phyloP scores from a whole-genome alignment of 1,140 invertebrate species.

The Gryllus bimaculatus region DNA sequence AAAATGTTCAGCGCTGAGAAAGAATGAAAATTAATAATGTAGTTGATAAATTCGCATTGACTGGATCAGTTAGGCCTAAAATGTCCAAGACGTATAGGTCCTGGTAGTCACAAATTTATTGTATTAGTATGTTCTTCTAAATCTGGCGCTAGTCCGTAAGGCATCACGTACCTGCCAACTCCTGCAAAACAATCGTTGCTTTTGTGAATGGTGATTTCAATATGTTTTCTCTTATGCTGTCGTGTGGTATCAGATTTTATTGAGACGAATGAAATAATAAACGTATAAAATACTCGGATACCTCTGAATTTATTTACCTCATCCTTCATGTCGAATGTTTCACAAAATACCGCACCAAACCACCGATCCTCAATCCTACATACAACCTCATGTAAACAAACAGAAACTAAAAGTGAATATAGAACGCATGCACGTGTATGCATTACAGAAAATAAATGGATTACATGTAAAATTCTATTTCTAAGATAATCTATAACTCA shows the following conservation, averaged over 20 bases:
- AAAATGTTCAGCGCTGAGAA: neutral
- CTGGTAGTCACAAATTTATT: too few species aligned
- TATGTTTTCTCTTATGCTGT: neutral
- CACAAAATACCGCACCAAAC: too few species aligned
- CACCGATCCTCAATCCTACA: too few species aligned
- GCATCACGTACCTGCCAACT: neutral
- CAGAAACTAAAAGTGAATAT: too few species aligned
- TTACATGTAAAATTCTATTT: too few species aligned
- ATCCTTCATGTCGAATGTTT: too few species aligned
- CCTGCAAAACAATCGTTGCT: neutral
- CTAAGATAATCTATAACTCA: too few species aligned
- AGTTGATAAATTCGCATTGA: neutral
- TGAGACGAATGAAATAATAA: neutral
- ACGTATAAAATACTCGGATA: neutral
- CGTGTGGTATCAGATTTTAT: conserved; percentile 1
- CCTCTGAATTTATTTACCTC: too few species aligned
- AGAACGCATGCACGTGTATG: too few species aligned
- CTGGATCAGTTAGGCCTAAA: neutral
- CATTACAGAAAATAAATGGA: too few species aligned
- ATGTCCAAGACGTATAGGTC: neutral
- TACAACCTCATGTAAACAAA: too few species aligned
- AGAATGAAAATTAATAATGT: neutral
- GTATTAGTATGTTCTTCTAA: neutral
- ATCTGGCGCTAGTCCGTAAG: neutral
- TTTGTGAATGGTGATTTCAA: neutral